Evolutionary conservation across 1,140 invertebrate genomes (phyloP), one percentile per base, ranked within the genome.

Genomic region (Drosophila ambigua): DNA sequence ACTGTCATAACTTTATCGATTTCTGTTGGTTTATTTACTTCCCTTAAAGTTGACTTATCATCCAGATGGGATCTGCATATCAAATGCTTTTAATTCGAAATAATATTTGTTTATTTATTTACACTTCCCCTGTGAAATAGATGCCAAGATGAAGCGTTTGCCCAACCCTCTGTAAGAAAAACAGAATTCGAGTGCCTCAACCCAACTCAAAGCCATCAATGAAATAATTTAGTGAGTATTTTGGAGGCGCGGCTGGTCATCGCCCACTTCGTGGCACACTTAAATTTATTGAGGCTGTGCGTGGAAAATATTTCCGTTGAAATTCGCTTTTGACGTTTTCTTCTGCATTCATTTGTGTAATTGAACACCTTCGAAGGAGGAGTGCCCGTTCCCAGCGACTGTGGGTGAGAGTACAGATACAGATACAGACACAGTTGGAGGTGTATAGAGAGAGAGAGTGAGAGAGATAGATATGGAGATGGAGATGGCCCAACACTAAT

Each of bases 291-390:
- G 68, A 55, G 51, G 23, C 58, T 55, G 58, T 63, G 71, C 71
- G 71, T 73, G 68, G 71, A 73, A 73, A 73, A 73, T 63, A 67
- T 66, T 43, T 66, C 23, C 16, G 20, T 50, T 31, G 49, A 51
- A 28, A 26, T 51, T 8, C 24, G 50, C 64, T 24, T 49, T 24
- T 68, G 66, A 57, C 66, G 64, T 68, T 43, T 57, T 49, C 64
- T 2, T 35, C 26, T 35, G 66, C 64, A 57, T 68, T 69, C 66
- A 69, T 69, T 69, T 69, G 64, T 63, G 60, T 74, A 74, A 74
- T 74, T 74, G 72, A 74, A 74, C 72, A 74, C 72, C 72, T 74
- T 51, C 13, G 46, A 50, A 20, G 59, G 60, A 67, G 66, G 64
- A 69, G 66, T 72, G 68, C 50, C 53, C 43, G 8, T 9, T 26